phyloP scores from a whole-genome alignment of 2,797 vertebrate genomes.

The Bradypodion pumilum region DNA sequence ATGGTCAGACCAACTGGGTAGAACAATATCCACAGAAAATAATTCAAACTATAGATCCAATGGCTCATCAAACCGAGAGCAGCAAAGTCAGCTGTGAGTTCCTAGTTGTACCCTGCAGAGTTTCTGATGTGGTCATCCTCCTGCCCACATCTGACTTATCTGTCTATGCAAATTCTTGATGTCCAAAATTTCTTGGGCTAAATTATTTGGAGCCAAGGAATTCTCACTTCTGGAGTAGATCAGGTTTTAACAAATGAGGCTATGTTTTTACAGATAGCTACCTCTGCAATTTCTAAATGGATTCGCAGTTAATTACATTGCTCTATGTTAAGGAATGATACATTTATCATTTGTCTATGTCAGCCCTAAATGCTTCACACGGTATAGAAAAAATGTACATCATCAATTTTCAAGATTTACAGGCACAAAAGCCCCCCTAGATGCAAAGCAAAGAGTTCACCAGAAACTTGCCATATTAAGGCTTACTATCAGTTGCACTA shows the following conservation, averaged over 20 bases:
- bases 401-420: not conserved
- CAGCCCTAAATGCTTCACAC: not conserved
- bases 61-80: too few relatives aligned
- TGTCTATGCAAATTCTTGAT: not conserved
- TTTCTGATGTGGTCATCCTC: not conserved
- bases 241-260: not conserved
- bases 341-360: constrained; percentile 19
- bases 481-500: not conserved
- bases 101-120: too few relatives aligned
- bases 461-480: not conserved
- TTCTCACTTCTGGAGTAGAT: not conserved
- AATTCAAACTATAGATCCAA: too few relatives aligned
- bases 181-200: not conserved
- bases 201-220: not conserved
- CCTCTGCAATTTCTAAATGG: not conserved
- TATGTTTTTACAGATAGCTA: not conserved
- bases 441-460: not conserved
- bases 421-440: not conserved
- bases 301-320: constrained; percentile 36
- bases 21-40: too few relatives aligned
- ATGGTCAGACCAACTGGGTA: not conserved
- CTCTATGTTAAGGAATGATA: not conserved
- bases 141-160: not conserved
- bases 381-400: not conserved
- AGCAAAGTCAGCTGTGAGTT: too few relatives aligned